Evolutionary conservation across 2,888 invertebrate genomes (phyloP).

Genomic region (Lycia hirtaria): DNA sequence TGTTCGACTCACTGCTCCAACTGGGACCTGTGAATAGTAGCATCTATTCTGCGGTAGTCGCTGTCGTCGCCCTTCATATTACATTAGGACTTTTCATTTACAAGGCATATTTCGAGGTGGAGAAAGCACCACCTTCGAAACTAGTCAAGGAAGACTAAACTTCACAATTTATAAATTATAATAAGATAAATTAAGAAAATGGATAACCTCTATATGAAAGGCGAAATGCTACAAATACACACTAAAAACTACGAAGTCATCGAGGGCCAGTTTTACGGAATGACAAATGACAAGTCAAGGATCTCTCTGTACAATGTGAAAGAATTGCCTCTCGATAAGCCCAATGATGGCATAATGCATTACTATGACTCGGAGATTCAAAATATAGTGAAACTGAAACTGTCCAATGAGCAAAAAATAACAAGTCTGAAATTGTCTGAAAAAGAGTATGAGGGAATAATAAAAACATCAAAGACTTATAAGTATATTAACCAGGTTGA

Average conservation of each 20-base stretch:
- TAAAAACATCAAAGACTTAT: conserved; percentile 73
- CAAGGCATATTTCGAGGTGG: conserved; percentile 88
- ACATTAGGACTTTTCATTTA: conserved; percentile 92
- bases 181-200: conserved; percentile 56
- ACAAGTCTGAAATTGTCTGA: conserved; percentile 70
- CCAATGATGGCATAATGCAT: conserved; percentile 69
- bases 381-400: conserved; percentile 72
- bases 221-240: conserved; percentile 78
- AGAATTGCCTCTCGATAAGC: conserved; percentile 62
- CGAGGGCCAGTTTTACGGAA: conserved; percentile 77
- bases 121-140: conserved; percentile 60
- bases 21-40: conserved; percentile 87
- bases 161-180: conserved; percentile 17
- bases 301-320: conserved; percentile 77
- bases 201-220: conserved; percentile 79
- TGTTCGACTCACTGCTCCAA: conserved; percentile 88
- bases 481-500: conserved; percentile 80
- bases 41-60: conserved; percentile 91
- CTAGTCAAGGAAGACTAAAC: conserved; percentile 78
- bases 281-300: conserved; percentile 75
- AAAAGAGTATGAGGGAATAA: conserved; percentile 74
- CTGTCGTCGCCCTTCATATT: conserved; percentile 90
- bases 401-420: conserved; percentile 60
- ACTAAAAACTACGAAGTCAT: conserved; percentile 74
- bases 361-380: conserved; percentile 75